These are phyloP conservation scores for Pristionchus exspectatus DNA, from an alignment of 2,888 invertebrate species.

Conservation along the genomic window DNA sequence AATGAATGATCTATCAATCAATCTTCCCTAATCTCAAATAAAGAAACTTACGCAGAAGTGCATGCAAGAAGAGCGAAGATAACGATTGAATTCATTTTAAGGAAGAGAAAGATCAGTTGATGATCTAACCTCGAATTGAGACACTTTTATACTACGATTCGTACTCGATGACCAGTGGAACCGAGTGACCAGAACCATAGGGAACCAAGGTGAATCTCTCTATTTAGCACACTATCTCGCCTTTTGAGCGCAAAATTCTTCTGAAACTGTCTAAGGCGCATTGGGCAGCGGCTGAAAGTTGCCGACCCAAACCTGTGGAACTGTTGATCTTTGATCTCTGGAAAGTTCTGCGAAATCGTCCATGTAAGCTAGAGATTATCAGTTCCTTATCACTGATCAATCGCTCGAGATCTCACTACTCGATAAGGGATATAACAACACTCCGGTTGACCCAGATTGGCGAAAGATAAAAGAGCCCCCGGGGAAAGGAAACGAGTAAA, in stretches of 20 bases:
- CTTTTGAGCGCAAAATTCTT: too few relatives aligned
- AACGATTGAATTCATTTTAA: slow-evolving; percentile 30
- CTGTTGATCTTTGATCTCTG: too few relatives aligned
- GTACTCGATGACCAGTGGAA: slow-evolving; percentile 30
- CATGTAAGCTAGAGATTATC: too few relatives aligned
- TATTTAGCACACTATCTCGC: neutral
- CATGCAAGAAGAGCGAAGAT: slow-evolving; percentile 17
- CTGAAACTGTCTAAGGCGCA: too few relatives aligned
- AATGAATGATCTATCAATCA: neutral
- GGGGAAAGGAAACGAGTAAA: too few relatives aligned
- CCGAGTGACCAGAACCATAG: slow-evolving; percentile 38
- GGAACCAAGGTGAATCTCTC: neutral
- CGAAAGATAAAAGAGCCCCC: too few relatives aligned
- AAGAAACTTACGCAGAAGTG: slow-evolving; percentile 26
- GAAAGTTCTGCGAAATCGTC: too few relatives aligned
- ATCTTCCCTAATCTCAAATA: neutral
- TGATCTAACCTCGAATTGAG: neutral
- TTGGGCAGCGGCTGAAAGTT: too few relatives aligned
- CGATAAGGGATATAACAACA: too few relatives aligned
- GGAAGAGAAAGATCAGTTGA: neutral
- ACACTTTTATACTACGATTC: neutral
- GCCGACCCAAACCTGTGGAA: slow-evolving; percentile 17
- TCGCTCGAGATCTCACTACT: too few relatives aligned
- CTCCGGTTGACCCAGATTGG: too few relatives aligned
- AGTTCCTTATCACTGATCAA: too few relatives aligned